Conservation (phyloP, 2,797 vertebrate species). For the Limnodromus scolopaceus region DNA sequence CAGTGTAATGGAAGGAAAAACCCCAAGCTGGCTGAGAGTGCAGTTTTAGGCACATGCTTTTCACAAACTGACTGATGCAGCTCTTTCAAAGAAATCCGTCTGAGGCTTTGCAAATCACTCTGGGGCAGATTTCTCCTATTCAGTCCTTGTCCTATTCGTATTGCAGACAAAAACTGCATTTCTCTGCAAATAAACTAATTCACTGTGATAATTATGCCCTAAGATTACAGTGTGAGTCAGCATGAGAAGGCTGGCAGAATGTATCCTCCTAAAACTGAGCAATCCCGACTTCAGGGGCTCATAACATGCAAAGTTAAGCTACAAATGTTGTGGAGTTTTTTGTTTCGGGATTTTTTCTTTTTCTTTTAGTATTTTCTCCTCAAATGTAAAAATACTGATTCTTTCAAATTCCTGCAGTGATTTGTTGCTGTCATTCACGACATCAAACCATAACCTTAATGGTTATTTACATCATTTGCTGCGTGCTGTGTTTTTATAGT, state of each 20-base stretch:
- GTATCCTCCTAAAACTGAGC: slow-evolving; percentile 5
- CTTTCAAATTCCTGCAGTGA: slow-evolving; percentile 47
- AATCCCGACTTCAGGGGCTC: slow-evolving; percentile 42
- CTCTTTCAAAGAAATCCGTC: slow-evolving; percentile 65
- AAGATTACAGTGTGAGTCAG: neutral
- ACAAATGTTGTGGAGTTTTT: neutral
- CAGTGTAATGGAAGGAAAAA: slow-evolving; percentile 22
- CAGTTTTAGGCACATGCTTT: slow-evolving; percentile 46
- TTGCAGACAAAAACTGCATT: neutral
- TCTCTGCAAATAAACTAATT: slow-evolving; percentile 6
- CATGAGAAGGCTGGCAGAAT: neutral
- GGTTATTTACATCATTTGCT: slow-evolving; percentile 54
- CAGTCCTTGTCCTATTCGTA: neutral
- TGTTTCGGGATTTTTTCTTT: neutral
- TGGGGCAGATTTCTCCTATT: slow-evolving; percentile 35
- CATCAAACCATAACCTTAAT: slow-evolving; percentile 50
- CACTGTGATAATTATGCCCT: slow-evolving; percentile 8
- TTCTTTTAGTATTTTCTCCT: slow-evolving; percentile 38
- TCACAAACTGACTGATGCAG: slow-evolving; percentile 60
- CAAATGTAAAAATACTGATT: slow-evolving; percentile 36
- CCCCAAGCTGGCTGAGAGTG: slow-evolving; percentile 56
- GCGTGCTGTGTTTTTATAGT: slow-evolving; percentile 22
- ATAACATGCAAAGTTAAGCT: slow-evolving; percentile 20
- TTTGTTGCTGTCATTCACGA: slow-evolving; percentile 54
- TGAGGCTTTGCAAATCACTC: slow-evolving; percentile 54